Evolutionary conservation across 2,888 invertebrate genomes (phyloP).

Genomic region (Adela reaumurella): DNA sequence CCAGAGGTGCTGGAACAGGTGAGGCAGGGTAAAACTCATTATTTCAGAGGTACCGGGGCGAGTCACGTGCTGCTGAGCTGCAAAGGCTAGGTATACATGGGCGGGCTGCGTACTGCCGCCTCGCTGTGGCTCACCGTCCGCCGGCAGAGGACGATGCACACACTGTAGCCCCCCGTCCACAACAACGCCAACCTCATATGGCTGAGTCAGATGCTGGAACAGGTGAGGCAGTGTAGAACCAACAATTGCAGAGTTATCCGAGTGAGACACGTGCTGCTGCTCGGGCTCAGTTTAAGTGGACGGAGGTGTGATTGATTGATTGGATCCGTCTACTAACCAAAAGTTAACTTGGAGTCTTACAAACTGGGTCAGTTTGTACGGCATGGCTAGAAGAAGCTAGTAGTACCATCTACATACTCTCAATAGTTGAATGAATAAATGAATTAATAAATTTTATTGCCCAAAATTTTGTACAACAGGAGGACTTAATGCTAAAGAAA

Average conservation of each 20-base stretch:
- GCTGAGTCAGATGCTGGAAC: conserved; percentile 87
- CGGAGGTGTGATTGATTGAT: too few species aligned
- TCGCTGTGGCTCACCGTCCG: conserved; percentile 69
- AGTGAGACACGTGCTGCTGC: conserved; percentile 73
- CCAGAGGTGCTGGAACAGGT: conserved; percentile 88
- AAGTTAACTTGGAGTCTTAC: too few species aligned
- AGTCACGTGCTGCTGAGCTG: conserved; percentile 66
- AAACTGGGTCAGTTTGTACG: too few species aligned
- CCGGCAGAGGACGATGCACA: conserved; percentile 66
- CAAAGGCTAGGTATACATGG: conserved; percentile 67
- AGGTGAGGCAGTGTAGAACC: conserved; percentile 47
- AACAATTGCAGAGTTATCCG: conserved; percentile 69
- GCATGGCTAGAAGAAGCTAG: too few species aligned
- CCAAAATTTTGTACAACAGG: too few species aligned
- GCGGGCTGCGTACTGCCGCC: conserved; percentile 77
- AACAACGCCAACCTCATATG: conserved; percentile 73
- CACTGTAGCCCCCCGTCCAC: conserved; percentile 67
- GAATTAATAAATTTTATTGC: too few species aligned
- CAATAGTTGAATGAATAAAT: too few species aligned
- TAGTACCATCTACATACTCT: too few species aligned
- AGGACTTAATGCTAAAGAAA: too few species aligned
- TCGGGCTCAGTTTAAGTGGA: conserved; percentile 70
- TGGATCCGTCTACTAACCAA: too few species aligned
- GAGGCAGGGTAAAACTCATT: too few species aligned
- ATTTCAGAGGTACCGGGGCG: conserved; percentile 71